Evolutionary conservation across 2,888 invertebrate species (phyloP).

Genomic region (Pristionchus fissidentatus): DNA sequence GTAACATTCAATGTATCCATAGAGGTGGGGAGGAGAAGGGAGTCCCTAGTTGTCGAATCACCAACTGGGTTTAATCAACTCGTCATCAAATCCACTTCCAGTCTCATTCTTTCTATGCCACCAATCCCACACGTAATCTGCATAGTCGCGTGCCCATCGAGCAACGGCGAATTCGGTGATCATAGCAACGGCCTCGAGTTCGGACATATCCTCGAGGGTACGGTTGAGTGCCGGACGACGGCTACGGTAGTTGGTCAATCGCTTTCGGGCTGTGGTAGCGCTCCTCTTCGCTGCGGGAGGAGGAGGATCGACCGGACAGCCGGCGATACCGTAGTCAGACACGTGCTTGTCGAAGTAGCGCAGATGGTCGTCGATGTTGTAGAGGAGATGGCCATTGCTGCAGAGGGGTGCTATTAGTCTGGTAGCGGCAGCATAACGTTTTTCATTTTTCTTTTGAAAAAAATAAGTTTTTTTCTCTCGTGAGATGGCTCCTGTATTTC

Average conservation of each 20-base stretch:
- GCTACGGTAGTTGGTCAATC: not conserved
- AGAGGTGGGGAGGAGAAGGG: not conserved
- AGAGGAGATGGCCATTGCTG: constrained; percentile 56
- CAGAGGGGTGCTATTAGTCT: constrained; percentile 8
- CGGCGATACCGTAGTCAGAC: constrained; percentile 32
- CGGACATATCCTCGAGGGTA: not conserved
- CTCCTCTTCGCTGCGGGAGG: not conserved
- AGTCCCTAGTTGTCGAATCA: not conserved
- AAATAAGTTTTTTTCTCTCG: not conserved
- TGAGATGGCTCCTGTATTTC: not conserved
- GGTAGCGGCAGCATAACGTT: not conserved
- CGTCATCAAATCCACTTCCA: not conserved
- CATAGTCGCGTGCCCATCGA: constrained; percentile 23
- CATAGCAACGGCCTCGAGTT: not conserved
- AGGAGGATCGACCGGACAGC: not conserved
- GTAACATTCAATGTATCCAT: no score
- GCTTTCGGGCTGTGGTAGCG: not conserved
- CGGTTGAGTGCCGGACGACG: not conserved
- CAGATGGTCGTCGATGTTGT: constrained; percentile 69
- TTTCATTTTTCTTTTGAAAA: no score
- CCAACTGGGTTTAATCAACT: not conserved
- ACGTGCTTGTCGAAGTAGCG: constrained; percentile 65
- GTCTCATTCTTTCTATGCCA: constrained; percentile 26
- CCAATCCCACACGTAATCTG: constrained; percentile 17
- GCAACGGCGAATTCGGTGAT: not conserved